Evolutionary conservation across 2,113 vertebrate species (phyloP), one percentile per base, ranked within the genome.

Genomic region (Perccottus glenii): DNA sequence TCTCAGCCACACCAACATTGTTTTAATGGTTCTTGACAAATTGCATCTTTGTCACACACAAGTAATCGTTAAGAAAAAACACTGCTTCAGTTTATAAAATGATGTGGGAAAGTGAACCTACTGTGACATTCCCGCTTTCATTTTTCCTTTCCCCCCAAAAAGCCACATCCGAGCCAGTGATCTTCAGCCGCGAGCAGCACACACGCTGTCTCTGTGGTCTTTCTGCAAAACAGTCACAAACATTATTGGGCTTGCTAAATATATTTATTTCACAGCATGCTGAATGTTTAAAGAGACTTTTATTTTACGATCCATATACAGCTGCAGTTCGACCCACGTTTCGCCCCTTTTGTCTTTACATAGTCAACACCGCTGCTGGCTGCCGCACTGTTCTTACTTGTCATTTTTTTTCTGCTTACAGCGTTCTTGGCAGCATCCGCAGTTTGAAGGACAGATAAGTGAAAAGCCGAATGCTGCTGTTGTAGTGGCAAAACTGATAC

Each of bases 261-360:
- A 87, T 87, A 86, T 91, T 90, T 89, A 89, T 89, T 85, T 49
- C 81, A 81, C 79, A 53, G 72, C 51, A 46, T 86, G 66, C 81
- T 90, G 86, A 84, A 92, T 90, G 85, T 90, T 90, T 92, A 86
- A 92, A 88, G 80, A 82, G 82, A 78, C 75, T 88, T 91, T 91
- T 83, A 82, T 85, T 85, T 77, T 69, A 80, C 80, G 64, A 88
- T 89, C 87, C 85, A 90, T 91, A 86, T 88, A 87, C 85, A 88
- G 50, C 38, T 66, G 55, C 65, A 50, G 62, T 56, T 43, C 19
- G 5, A 1, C 63, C 4, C 3, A 8, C 64, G 52, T 78, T 73
- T 71, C 15, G 0, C 60, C 73, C 52, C 5, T 58, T 62, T 19
- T 27, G 60, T 60, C 73, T 86, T 80, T 89, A 80, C 79, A 89